Percentiles rank a stretch among this genome's conserved stretches.
Evolutionary conservation across 2,797 vertebrate genomes (phyloP).

Genomic region (Enteromius fasciolatus): DNA sequence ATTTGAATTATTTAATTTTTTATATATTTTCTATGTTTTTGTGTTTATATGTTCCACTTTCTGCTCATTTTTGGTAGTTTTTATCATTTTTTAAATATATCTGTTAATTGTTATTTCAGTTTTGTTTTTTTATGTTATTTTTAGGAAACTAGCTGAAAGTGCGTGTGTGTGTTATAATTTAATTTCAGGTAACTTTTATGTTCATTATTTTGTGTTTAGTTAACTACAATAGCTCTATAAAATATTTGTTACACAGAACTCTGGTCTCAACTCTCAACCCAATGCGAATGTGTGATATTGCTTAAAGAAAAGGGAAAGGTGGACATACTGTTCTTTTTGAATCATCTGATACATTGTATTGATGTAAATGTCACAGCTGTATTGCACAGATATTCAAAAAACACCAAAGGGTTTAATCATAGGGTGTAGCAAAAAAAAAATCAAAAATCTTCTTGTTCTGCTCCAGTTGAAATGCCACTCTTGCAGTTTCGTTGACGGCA

Average conservation of each 20-base stretch:
- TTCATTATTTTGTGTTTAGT: not conserved
- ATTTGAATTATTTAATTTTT: too few species aligned
- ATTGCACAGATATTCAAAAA: slow-evolving; percentile 38
- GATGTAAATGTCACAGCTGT: slow-evolving; percentile 54
- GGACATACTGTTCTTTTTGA: slow-evolving; percentile 1
- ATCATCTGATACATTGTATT: slow-evolving; percentile 29
- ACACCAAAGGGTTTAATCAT: slow-evolving; percentile 45
- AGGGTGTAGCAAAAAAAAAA: slow-evolving; percentile 27
- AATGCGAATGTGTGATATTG: not conserved
- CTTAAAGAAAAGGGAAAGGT: not conserved
- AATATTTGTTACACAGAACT: not conserved
- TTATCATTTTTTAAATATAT: not conserved
- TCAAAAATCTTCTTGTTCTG: slow-evolving; percentile 8
- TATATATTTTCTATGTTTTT: too few species aligned
- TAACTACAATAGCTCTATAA: not conserved
- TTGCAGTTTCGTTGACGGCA: slow-evolving; percentile 27
- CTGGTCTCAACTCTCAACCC: not conserved
- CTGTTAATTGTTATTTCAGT: not conserved
- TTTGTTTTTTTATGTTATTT: not conserved
- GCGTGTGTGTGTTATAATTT: not conserved
- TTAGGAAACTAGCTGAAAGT: not conserved
- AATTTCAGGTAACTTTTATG: not conserved
- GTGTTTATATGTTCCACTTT: not conserved
- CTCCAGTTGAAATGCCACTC: slow-evolving; percentile 47
- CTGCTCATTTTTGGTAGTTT: not conserved